Conservation (phyloP, 2,797 vertebrate species). For the Sebastes reedi region DNA sequence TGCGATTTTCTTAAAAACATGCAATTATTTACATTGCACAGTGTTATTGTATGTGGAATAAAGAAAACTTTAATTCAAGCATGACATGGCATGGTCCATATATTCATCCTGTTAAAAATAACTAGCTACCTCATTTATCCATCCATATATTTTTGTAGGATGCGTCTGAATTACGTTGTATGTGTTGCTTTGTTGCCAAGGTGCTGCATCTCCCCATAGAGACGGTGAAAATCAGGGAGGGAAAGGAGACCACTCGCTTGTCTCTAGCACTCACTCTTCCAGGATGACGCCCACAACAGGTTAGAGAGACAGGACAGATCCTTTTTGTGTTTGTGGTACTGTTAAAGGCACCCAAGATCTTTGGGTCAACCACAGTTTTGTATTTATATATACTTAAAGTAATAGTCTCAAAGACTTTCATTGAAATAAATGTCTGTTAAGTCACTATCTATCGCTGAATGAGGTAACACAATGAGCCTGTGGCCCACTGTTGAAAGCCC, state of each 20-base stretch:
- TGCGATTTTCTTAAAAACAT: not conserved
- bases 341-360: not conserved
- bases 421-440: no score
- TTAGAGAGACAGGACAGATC: constrained; percentile 3
- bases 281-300: constrained; percentile 41
- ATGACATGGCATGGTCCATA: not conserved
- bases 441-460: no score
- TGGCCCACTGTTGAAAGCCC: no score
- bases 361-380: not conserved
- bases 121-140: not conserved
- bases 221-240: constrained; percentile 6
- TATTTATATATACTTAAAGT: no score
- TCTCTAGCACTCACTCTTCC: not conserved
- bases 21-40: not conserved
- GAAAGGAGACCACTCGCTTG: constrained; percentile 6
- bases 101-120: not conserved
- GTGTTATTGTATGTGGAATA: not conserved
- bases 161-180: not conserved
- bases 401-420: no score
- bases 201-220: not conserved
- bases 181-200: constrained; percentile 31
- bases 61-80: not conserved
- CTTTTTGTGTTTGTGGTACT: not conserved
- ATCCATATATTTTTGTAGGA: not conserved
- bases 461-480: no score